phyloP scores from a whole-genome alignment of 2,888 invertebrate genomes.

The Melipona bicolor region DNA sequence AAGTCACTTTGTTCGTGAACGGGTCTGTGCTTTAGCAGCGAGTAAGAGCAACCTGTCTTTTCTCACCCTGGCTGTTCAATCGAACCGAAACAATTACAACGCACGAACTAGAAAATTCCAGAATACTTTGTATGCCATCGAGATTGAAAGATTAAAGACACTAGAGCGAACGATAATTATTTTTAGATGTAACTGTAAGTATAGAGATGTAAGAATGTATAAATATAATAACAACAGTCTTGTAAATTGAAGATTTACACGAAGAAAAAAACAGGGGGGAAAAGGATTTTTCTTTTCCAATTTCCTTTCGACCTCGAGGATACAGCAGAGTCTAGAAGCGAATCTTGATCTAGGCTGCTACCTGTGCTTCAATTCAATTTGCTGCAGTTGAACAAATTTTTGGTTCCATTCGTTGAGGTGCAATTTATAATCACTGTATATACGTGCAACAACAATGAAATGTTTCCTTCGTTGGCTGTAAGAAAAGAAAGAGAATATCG shows the following conservation, averaged over 20 bases:
- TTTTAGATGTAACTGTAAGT: slow-evolving; percentile 52
- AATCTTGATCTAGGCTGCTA: not conserved
- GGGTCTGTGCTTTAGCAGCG: slow-evolving; percentile 35
- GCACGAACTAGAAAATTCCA: not conserved
- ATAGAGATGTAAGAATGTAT: slow-evolving; percentile 55
- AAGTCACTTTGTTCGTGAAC: not conserved
- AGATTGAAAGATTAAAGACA: slow-evolving; percentile 29
- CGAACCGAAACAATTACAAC: not conserved
- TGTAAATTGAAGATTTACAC: slow-evolving; percentile 55
- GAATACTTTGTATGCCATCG: slow-evolving; percentile 28
- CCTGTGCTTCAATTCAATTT: not conserved
- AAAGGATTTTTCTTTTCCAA: slow-evolving; percentile 1
- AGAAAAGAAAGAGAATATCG: not conserved
- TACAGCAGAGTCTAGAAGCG: slow-evolving; percentile 2
- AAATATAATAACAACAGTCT: slow-evolving; percentile 47
- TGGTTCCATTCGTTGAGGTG: not conserved
- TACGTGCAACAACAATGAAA: not conserved
- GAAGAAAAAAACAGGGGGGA: not conserved
- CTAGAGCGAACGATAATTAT: slow-evolving; percentile 37
- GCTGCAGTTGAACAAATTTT: not conserved
- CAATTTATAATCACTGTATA: slow-evolving; percentile 5
- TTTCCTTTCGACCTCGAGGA: slow-evolving; percentile 8
- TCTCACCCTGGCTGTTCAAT: not conserved
- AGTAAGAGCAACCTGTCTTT: slow-evolving; percentile 19
- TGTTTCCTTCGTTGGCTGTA: not conserved